Conservation (phyloP, 2,797 vertebrate genomes). For the Salarias fasciatus region DNA sequence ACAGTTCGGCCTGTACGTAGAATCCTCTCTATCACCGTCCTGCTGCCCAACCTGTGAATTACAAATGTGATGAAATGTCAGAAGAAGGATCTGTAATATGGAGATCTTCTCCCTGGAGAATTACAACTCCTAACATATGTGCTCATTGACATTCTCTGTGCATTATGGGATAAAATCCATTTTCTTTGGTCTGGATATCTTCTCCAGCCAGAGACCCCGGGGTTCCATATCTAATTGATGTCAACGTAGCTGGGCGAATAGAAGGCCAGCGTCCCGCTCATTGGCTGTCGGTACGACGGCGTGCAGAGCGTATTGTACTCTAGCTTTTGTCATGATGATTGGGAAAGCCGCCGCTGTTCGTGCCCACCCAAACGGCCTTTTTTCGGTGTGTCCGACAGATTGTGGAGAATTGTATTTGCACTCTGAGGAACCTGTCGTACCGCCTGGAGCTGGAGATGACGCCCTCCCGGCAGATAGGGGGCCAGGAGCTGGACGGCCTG, state of each 20-base stretch:
- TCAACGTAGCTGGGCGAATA: conserved; percentile 28
- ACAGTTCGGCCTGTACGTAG: too few species aligned
- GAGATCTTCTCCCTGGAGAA: conserved; percentile 19
- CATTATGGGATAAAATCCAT: conserved; percentile 54
- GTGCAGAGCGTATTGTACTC: conserved; percentile 26
- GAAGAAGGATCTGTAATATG: conserved; percentile 30
- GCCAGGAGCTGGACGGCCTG: conserved; percentile 90
- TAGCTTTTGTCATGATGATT: conserved; percentile 48
- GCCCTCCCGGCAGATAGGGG: conserved; percentile 87
- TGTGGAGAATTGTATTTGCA: conserved; percentile 99
- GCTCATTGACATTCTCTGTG: conserved; percentile 49
- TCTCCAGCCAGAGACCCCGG: conserved; percentile 37
- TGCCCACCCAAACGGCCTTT: conserved; percentile 6
- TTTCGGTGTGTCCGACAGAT: conserved; percentile 81
- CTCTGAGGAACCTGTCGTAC: conserved; percentile 96
- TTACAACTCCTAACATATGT: conserved; percentile 13
- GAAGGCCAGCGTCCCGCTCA: conserved; percentile 21
- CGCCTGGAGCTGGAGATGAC: conserved; percentile 95
- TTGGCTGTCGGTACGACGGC: conserved; percentile 19
- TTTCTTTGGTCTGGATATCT: conserved; percentile 55
- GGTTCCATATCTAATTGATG: conserved; percentile 49
- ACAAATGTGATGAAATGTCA: conserved; percentile 23
- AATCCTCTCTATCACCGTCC: too few species aligned
- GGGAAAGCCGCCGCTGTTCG: conserved; percentile 8
- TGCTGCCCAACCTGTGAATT: conserved; percentile 4